Conservation (phyloP, 2,888 invertebrate species). For the Plutella xylostella region DNA sequence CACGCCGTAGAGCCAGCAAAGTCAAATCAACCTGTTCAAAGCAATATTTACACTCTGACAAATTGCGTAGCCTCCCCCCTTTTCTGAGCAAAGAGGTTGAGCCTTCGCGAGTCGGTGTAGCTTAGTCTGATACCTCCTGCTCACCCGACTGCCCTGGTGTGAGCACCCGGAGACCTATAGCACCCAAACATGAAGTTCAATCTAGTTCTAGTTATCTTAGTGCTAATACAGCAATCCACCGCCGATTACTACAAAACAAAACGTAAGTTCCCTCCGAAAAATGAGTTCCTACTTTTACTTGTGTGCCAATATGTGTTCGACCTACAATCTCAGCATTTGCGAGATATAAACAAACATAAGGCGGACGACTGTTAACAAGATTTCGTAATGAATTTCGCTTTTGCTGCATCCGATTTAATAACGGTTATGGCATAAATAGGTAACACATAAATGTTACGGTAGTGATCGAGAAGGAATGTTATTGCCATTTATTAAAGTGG, state of each 20-base stretch:
- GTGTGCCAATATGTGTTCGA: background rate
- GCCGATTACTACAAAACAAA: slow-evolving; percentile 56
- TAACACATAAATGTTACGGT: too few relatives aligned
- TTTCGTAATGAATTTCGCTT: slow-evolving; percentile 3
- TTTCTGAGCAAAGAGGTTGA: slow-evolving; percentile 11
- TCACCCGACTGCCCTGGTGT: slow-evolving; percentile 7
- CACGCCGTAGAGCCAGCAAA: too few relatives aligned
- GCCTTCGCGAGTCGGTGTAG: background rate
- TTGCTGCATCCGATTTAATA: background rate
- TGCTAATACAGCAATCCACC: slow-evolving; percentile 35
- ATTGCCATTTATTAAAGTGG: background rate
- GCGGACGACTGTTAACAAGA: background rate
- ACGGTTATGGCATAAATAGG: slow-evolving; percentile 1
- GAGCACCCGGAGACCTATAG: background rate
- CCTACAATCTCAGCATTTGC: background rate
- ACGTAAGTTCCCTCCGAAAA: slow-evolving; percentile 40
- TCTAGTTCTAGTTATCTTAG: slow-evolving; percentile 50
- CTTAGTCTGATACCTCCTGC: slow-evolving; percentile 9
- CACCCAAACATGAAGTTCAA: slow-evolving; percentile 44
- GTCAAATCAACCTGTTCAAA: background rate
- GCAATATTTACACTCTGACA: slow-evolving; percentile 50
- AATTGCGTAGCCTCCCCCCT: slow-evolving; percentile 61
- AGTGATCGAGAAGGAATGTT: background rate
- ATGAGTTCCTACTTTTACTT: background rate
- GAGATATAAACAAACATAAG: slow-evolving; percentile 3